phyloP scores from a whole-genome alignment of 2,797 vertebrate species.

The Poeciliopsis paucimaculata region DNA sequence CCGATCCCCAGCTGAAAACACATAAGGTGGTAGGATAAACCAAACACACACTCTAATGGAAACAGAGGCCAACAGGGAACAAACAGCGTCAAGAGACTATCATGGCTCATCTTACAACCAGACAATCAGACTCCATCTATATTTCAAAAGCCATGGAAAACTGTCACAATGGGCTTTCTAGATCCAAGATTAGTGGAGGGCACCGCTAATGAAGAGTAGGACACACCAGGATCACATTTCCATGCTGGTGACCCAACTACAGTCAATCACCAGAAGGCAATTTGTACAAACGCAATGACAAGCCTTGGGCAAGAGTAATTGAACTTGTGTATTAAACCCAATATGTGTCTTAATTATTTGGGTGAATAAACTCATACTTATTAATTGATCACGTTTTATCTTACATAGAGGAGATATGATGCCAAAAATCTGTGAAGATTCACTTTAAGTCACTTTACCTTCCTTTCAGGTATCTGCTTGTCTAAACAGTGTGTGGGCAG shows the following conservation, averaged over 20 bases:
- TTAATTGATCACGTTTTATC: neutral
- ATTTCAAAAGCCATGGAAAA: conserved; percentile 77
- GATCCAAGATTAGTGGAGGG: conserved; percentile 71
- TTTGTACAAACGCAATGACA: conserved; percentile 51
- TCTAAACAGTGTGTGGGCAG: conserved; percentile 27
- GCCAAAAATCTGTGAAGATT: neutral
- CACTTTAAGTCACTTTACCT: neutral
- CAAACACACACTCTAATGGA: conserved; percentile 50
- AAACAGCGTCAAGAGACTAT: conserved; percentile 60
- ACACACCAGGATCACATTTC: conserved; percentile 46
- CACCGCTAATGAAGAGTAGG: conserved; percentile 58
- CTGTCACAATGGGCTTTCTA: conserved; percentile 66
- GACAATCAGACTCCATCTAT: conserved; percentile 78
- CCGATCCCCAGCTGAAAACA: conserved; percentile 59
- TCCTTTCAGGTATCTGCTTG: neutral
- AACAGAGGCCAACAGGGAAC: conserved; percentile 57
- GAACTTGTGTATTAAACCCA: conserved; percentile 13
- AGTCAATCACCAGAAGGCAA: conserved; percentile 38
- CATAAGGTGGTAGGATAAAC: conserved; percentile 49
- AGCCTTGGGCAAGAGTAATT: conserved; percentile 37
- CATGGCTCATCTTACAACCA: conserved; percentile 70
- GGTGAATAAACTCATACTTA: neutral
- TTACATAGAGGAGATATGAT: neutral
- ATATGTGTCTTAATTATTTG: neutral
- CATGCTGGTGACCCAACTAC: conserved; percentile 23